Evolutionary conservation across 2,113 vertebrate species (phyloP), one percentile per base, ranked within the genome.

Genomic region (Eupsittula cactorum): DNA sequence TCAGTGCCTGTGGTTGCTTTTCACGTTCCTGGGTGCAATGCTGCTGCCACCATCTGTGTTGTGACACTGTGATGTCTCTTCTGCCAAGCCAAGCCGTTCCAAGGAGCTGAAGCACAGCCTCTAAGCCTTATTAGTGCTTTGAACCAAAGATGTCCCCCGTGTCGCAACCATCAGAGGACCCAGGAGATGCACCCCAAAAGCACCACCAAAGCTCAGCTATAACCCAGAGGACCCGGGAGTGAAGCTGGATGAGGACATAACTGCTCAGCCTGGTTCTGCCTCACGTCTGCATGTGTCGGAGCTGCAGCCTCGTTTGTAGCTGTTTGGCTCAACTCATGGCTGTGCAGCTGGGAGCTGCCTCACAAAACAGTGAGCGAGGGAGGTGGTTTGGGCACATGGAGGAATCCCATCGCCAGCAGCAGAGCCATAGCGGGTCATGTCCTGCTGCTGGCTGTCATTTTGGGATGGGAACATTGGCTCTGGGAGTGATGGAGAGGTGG

Each of bases 231-330:
- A 65, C 31, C 0, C 0, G 10, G n/a, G 49, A 41, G 37, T 17
- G 28, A 23, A 86, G 53, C 27, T 4, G 44, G 63, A 69, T 65
- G 60, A 59, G 60, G 31, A 46, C 24, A 10, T 52, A 0, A 0
- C 69, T 82, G 55, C 59, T 84, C 33, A 74, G 68, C 57, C 64
- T 86, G 77, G 12, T 44, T 89, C 84, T 93, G 73, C 78, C 60
- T 91, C 2, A 0, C 0, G 0, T 15, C 59, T 92, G 88, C 37
- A 41, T 44, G 20, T 55, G 52, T 27, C 0, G 0, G 68, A 68
- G n/a, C 35, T 2, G 1, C 42, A 39, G 73, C 83, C 53, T 94
- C 0, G 1, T 39, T 73, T 1, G 2, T 67, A 77, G 68, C 81
- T 52, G n/a, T 71, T 82, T 79, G 95, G 31, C 90, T 92, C 9